phyloP scores from a whole-genome alignment of 2,888 invertebrate genomes.

The Adineta ricciae region DNA sequence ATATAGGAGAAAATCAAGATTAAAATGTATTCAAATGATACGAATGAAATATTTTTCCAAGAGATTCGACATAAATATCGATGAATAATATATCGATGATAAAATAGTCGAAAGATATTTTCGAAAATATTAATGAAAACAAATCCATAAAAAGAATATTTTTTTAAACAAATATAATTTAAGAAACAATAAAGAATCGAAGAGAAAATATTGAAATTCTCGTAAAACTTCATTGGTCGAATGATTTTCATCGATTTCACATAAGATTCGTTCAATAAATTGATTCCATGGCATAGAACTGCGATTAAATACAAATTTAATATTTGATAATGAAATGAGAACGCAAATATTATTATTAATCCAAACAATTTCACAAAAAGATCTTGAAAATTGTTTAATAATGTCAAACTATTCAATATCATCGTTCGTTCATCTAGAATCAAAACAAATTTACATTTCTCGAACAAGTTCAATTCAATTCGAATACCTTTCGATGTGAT shows the following conservation, averaged over 20 bases:
- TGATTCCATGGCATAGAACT: slow-evolving; percentile 77
- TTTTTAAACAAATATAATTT: not conserved
- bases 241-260: slow-evolving; percentile 88
- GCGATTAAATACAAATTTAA: slow-evolving; percentile 77
- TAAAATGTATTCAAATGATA: not conserved
- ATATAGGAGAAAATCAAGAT: not conserved
- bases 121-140: not conserved
- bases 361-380: slow-evolving; percentile 74
- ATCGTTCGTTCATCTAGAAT: not conserved
- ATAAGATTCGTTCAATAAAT: slow-evolving; percentile 92
- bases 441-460: not conserved
- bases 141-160: not conserved
- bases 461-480: not conserved
- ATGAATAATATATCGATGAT: not conserved
- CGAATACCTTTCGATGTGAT: not conserved
- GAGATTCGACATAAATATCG: not conserved
- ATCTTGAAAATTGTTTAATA: slow-evolving; percentile 62
- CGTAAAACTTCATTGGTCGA: slow-evolving; percentile 65
- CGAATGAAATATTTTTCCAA: not conserved
- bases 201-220: slow-evolving; percentile 33
- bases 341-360: slow-evolving; percentile 76
- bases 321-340: slow-evolving; percentile 75
- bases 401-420: slow-evolving; percentile 48
- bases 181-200: slow-evolving; percentile 23
- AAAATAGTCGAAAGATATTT: not conserved